Percentiles rank a stretch among this genome's conserved stretches.
phyloP scores from a whole-genome alignment of 2,113 vertebrate species.

The Oreotrochilus melanogaster region DNA sequence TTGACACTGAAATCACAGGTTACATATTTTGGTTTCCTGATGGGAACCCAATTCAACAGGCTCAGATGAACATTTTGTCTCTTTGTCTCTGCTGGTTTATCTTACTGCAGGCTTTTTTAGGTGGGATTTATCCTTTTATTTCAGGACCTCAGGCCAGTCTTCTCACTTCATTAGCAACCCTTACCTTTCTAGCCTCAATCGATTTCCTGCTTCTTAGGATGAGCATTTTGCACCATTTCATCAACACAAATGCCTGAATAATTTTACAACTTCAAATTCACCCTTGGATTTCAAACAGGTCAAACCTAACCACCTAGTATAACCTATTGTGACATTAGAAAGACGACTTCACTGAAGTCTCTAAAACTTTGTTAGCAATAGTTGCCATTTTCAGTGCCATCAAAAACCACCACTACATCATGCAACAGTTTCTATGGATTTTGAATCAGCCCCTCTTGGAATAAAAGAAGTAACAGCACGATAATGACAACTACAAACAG shows the following conservation, averaged over 20 bases:
- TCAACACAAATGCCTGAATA: not conserved
- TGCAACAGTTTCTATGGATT: not conserved
- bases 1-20: not conserved
- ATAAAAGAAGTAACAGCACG: not conserved
- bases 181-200: not conserved
- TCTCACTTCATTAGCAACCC: not conserved
- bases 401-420: not conserved
- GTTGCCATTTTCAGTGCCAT: not conserved
- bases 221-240: not conserved
- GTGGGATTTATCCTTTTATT: not conserved
- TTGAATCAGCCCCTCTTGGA: not conserved
- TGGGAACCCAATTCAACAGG: not conserved
- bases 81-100: not conserved
- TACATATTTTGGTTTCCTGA: not conserved
- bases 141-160: not conserved
- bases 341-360: not conserved
- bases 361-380: not conserved
- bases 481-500: not conserved
- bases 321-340: not conserved
- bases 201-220: not conserved
- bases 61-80: fast-evolving
- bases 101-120: not conserved
- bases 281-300: not conserved
- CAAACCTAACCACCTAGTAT: not conserved
- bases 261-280: not conserved